A percentile compares a stretch with the other conserved stretches of the same genome.
These are phyloP conservation scores for Pangasius larnaudii DNA, from an alignment of 2,797 vertebrate species.

Conservation along the genomic window DNA sequence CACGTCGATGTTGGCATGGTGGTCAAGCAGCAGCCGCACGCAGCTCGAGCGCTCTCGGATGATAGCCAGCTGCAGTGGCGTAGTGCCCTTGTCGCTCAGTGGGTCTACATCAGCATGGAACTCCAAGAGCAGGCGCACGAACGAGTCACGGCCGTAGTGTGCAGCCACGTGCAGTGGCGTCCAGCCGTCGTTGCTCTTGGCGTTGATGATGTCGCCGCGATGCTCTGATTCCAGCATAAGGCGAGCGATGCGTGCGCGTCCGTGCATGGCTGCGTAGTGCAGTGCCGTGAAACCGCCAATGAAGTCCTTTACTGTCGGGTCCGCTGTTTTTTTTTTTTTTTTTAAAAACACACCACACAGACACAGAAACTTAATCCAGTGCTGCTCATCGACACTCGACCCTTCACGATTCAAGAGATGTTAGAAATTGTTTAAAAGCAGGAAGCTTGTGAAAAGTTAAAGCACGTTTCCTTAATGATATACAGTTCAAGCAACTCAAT, in stretches of 20 bases:
- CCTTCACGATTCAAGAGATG: not conserved
- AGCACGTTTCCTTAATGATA: not conserved
- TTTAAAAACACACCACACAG: not conserved
- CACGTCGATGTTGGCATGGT: conserved; percentile 97
- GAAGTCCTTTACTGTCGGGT: conserved; percentile 96
- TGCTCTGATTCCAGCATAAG: conserved; percentile 95
- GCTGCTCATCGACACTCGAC: too few species aligned
- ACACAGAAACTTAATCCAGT: not conserved
- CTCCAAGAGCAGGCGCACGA: conserved; percentile 94
- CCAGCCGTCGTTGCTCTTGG: conserved; percentile 98
- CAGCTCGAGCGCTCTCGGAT: conserved; percentile 97
- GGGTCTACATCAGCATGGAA: conserved; percentile 97
- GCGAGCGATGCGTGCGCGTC: conserved; percentile 93
- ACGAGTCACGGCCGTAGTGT: conserved; percentile 96
- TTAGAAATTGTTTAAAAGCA: not conserved
- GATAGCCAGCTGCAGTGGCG: conserved; percentile 94
- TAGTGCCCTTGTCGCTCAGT: conserved; percentile 97
- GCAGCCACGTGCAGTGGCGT: conserved; percentile 96
- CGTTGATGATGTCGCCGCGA: conserved; percentile 93
- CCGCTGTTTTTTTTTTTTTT: conserved; percentile 75
- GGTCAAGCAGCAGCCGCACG: conserved; percentile 96
- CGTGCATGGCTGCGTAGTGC: conserved; percentile 98
- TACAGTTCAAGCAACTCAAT: not conserved
- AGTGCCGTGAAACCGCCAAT: conserved; percentile 98
- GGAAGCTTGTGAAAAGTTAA: not conserved